A percentile compares a stretch with the other conserved stretches of the same genome.
Evolutionary conservation across 2,113 vertebrate species (phyloP).

Genomic region (Synchiropus splendidus): DNA sequence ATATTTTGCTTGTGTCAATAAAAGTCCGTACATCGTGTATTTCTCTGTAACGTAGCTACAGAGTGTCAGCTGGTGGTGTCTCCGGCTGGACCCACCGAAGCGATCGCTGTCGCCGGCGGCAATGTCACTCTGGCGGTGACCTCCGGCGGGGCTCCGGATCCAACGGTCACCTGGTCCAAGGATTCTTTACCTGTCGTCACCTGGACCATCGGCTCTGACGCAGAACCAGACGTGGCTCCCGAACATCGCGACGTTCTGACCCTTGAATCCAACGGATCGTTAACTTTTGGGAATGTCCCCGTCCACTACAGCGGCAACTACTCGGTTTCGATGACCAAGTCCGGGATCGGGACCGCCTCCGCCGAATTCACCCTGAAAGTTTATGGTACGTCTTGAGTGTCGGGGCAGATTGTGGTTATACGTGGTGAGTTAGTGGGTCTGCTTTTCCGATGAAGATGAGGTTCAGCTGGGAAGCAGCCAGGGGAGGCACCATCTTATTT

Average conservation of each 20-base stretch:
- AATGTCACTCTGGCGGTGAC: conserved; percentile 49
- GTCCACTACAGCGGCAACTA: conserved; percentile 30
- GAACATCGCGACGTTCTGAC: conserved; percentile 9
- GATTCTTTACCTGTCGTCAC: conserved; percentile 22
- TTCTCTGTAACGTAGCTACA: conserved; percentile 7
- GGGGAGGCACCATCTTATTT: no score
- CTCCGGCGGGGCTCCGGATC: conserved; percentile 28
- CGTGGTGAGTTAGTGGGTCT: neutral
- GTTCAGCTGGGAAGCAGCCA: no score
- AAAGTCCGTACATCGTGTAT: neutral
- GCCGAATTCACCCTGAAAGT: conserved; percentile 44
- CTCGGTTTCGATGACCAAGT: conserved; percentile 37
- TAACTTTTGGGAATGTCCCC: conserved; percentile 41
- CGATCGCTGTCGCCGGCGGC: conserved; percentile 28
- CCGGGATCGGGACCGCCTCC: conserved; percentile 15
- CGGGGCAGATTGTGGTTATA: neutral
- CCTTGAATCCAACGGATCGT: conserved; percentile 38
- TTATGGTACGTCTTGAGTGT: conserved; percentile 51
- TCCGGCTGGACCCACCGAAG: conserved; percentile 3
- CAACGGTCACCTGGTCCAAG: conserved; percentile 47
- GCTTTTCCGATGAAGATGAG: no score
- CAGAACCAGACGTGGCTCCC: conserved; percentile 10
- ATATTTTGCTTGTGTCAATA: neutral
- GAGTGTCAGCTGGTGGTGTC: conserved; percentile 36
- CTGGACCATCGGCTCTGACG: conserved; percentile 27